These are phyloP conservation scores for Drosophila ogumai DNA, from an alignment of 1,140 invertebrate species.

Conservation along the genomic window DNA sequence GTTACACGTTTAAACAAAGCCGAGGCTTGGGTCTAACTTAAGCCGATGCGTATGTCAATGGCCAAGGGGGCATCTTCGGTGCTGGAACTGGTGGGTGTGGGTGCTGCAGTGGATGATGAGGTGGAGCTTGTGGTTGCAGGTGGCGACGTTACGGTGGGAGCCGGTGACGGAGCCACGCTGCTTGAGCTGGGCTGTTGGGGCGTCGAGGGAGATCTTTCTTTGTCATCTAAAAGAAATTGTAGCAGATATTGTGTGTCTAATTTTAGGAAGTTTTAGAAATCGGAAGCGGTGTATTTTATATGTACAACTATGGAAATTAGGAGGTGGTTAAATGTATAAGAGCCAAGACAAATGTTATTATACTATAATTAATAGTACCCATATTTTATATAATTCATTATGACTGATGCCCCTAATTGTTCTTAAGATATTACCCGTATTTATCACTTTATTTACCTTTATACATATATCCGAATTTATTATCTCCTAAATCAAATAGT, in stretches of 20 bases:
- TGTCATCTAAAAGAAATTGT: slow-evolving; percentile 10
- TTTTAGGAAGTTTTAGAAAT: neutral
- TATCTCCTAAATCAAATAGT: neutral
- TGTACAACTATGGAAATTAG: neutral
- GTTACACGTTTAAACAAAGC: slow-evolving; percentile 5
- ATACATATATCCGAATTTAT: neutral
- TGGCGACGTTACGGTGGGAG: neutral
- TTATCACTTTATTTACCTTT: slow-evolving; percentile 3
- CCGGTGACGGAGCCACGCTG: slow-evolving; percentile 11
- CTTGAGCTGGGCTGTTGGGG: neutral
- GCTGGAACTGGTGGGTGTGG: slow-evolving; percentile 16
- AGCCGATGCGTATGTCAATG: slow-evolving; percentile 70
- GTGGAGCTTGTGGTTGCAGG: slow-evolving; percentile 10
- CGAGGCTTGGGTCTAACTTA: slow-evolving; percentile 10
- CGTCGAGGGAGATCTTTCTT: neutral
- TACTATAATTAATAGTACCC: neutral
- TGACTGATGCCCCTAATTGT: neutral
- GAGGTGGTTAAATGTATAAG: neutral
- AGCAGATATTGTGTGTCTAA: neutral
- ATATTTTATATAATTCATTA: neutral
- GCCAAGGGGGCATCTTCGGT: slow-evolving; percentile 49
- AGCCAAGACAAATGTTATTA: neutral
- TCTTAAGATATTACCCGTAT: neutral
- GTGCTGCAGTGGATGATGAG: slow-evolving; percentile 18
- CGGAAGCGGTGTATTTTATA: neutral